Evolutionary conservation across 2,797 vertebrate species (phyloP).

Genomic region (Silurus lanzhouensis): DNA sequence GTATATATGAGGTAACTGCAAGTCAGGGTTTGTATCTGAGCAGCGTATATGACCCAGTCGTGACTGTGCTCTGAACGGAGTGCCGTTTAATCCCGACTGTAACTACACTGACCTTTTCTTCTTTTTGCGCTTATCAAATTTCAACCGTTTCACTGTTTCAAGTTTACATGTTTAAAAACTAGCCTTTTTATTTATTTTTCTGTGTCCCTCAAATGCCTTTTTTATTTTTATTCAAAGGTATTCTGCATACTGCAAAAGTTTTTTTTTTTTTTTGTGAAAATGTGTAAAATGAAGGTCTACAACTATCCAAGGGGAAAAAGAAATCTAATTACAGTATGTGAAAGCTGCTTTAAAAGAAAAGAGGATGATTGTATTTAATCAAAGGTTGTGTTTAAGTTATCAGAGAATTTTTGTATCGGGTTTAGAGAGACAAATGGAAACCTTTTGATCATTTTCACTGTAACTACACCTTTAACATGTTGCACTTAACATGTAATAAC

Average conservation of each 20-base stretch:
- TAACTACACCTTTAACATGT: no score
- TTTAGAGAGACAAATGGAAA: no score
- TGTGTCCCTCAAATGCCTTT: background rate
- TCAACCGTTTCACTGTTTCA: conserved; percentile 1
- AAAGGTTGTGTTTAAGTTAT: background rate
- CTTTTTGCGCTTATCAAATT: conserved; percentile 11
- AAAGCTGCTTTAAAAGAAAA: background rate
- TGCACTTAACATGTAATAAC: no score
- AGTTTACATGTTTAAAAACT: background rate
- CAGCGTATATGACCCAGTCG: conserved; percentile 24
- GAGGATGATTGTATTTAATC: background rate
- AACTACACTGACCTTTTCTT: background rate
- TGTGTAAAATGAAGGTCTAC: background rate
- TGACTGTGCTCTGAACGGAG: background rate
- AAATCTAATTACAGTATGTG: background rate
- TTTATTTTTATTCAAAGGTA: background rate
- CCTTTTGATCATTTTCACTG: no score
- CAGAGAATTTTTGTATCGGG: no score
- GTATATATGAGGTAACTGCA: conserved; percentile 17
- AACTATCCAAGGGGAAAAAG: background rate
- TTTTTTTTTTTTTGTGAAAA: background rate
- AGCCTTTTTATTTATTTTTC: background rate
- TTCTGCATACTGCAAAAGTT: background rate
- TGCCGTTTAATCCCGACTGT: conserved; percentile 11
- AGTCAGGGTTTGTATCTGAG: conserved; percentile 3